A percentile compares a stretch with the other conserved stretches of the same genome.
These are phyloP conservation scores for Torymus aiolomorphi DNA, from an alignment of 2,888 invertebrate species.

Conservation along the genomic window DNA sequence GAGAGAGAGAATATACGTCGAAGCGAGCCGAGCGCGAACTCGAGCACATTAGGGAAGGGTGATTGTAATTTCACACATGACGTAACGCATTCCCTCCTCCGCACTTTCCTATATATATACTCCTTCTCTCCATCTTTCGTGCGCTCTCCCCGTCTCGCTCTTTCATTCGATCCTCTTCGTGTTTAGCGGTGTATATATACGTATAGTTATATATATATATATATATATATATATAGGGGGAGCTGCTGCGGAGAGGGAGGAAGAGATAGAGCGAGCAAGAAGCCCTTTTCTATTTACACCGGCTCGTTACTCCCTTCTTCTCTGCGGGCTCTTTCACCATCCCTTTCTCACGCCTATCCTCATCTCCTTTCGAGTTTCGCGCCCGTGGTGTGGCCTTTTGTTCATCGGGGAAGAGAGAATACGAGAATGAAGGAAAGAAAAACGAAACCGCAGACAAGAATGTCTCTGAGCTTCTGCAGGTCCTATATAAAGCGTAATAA, in stretches of 20 bases:
- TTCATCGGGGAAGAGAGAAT: neutral
- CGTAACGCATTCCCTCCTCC: slow-evolving; percentile 61
- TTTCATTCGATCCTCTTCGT: slow-evolving; percentile 18
- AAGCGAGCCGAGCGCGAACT: slow-evolving; percentile 55
- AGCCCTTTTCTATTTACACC: slow-evolving; percentile 27
- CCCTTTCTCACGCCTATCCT: neutral
- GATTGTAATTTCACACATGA: slow-evolving; percentile 73
- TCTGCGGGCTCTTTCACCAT: neutral
- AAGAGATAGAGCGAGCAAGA: slow-evolving; percentile 10
- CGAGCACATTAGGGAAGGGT: slow-evolving; percentile 64
- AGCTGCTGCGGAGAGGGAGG: neutral
- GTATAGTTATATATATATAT: neutral
- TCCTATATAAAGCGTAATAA: too few relatives aligned
- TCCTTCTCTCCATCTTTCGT: too few relatives aligned
- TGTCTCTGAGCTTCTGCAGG: too few relatives aligned
- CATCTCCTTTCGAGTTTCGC: neutral
- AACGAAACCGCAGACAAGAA: neutral
- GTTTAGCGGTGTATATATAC: neutral
- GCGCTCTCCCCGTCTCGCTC: neutral
- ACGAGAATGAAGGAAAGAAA: neutral
- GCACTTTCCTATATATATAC: neutral
- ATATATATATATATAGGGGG: neutral
- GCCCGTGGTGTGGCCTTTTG: neutral
- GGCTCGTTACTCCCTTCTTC: slow-evolving; percentile 14
- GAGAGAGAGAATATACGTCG: neutral